phyloP scores from a whole-genome alignment of 2,113 vertebrate genomes.

The Trogon surrucura region DNA sequence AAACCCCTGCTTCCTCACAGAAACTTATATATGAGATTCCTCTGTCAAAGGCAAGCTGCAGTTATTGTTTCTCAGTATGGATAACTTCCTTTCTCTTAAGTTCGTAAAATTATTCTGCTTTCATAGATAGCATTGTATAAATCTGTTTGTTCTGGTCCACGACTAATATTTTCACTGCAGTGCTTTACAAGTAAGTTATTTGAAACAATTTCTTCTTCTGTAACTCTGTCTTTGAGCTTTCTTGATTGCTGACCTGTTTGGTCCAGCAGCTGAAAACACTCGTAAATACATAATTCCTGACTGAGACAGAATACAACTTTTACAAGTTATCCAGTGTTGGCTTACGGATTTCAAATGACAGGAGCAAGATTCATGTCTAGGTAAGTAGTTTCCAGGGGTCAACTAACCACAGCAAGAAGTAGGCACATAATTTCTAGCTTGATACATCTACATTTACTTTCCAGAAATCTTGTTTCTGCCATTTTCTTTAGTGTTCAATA shows the following conservation, averaged over 20 bases:
- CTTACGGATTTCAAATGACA: not conserved
- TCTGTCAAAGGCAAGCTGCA: not conserved
- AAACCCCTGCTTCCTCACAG: constrained; percentile 8
- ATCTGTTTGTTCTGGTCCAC: not conserved
- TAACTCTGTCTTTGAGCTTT: not conserved
- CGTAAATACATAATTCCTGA: not conserved
- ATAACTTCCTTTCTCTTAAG: not conserved
- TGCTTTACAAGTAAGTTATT: not conserved
- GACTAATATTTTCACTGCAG: not conserved
- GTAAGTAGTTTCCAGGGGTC: not conserved
- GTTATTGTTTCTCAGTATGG: constrained; percentile 6
- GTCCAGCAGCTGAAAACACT: not conserved
- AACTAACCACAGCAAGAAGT: not conserved
- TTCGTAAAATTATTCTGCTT: not conserved
- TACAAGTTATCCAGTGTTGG: not conserved
- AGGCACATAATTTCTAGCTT: not conserved
- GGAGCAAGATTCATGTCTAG: not conserved
- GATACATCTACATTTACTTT: not conserved
- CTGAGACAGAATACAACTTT: not conserved
- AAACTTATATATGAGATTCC: not conserved
- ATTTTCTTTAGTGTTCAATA: not conserved
- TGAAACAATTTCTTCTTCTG: not conserved
- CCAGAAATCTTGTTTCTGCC: not conserved
- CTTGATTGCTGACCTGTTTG: not conserved
- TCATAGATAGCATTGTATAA: not conserved